Base-by-base conservation (phyloP, 2,797 vertebrate species). In the Antennarius maculatus region DNA sequence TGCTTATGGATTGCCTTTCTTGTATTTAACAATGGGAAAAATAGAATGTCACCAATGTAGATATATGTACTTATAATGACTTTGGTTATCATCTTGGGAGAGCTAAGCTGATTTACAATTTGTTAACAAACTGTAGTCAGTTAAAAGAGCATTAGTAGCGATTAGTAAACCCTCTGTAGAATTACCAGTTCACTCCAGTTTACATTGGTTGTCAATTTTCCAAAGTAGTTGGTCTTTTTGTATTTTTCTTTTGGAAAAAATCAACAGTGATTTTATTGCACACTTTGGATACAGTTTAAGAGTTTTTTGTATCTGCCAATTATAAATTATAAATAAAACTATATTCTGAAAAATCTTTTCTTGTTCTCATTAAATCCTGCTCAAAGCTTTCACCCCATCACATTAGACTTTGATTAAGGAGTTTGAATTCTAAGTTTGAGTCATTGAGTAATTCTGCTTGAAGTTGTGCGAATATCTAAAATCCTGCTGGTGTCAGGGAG, bases 261-360 rank as follows among this genome's bases (percentile, higher is more conserved):
- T 94, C 94, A 94, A 93, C 90, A 94, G 93, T 96, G 95, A 95
- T 95, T 96, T 72, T 96, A 95, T 97, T 97, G 95, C 96, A 97
- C 95, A 97, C 95, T 98, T 97, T 94, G 95, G 94, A 95, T 96
- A 95, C 94, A 95, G 94, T 96, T 96, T 93, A 94, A 95, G 94
- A 94, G 93, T 92, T 95, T 95, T 96, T 96, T 96, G 95, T 97
- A 97, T 97, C 95, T 96, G 92, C 94, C 95, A 94, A 96, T 88
- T 96, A 96, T 96, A 94, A 90, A 94, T 91, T 96, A 95, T 96
- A 96, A 97, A 96, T 97, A 79, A 94, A 92, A 89, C 92, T 94
- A 83, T 90, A 78, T 95, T 96, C 94, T 94, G 94, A 95, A 89
- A 89, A 71, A 47, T 27, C 12, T 13, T 27, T 27, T 51, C 49